Percentiles rank a stretch among this genome's conserved stretches.
Conservation (phyloP, 2,888 invertebrate genomes). For the Brenthis ino region DNA sequence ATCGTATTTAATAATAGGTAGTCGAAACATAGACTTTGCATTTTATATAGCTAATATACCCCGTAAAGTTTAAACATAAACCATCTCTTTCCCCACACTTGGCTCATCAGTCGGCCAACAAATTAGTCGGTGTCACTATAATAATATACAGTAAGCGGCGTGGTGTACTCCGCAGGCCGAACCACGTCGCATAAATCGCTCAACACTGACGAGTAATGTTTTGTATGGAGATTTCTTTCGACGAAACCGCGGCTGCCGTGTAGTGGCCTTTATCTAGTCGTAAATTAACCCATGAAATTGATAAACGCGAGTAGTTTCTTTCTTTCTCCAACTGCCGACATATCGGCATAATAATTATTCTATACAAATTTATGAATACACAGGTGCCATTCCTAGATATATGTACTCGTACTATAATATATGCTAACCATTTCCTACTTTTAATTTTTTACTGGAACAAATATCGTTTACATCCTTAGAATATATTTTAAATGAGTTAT, state of each 20-base stretch:
- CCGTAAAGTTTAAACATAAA: constrained; percentile 63
- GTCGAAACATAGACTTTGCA: constrained; percentile 39
- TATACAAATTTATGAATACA: constrained; percentile 40
- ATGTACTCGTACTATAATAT: neutral
- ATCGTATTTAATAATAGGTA: neutral
- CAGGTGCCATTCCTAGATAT: constrained; percentile 20
- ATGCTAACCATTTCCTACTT: neutral
- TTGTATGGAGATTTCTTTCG: constrained; percentile 83
- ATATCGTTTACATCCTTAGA: too few species aligned
- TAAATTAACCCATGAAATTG: constrained; percentile 76
- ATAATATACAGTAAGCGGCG: constrained; percentile 79
- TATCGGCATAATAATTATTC: constrained; percentile 45
- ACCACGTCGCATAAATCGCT: constrained; percentile 78
- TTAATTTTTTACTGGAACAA: too few species aligned
- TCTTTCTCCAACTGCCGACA: constrained; percentile 42
- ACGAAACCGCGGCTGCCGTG: constrained; percentile 66
- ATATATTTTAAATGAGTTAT: too few species aligned
- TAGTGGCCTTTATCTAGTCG: constrained; percentile 77
- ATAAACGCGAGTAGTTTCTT: constrained; percentile 55
- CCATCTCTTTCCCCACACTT: constrained; percentile 71
- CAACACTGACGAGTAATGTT: constrained; percentile 78
- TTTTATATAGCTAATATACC: constrained; percentile 60
- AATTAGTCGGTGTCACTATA: constrained; percentile 81
- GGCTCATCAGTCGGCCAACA: constrained; percentile 79
- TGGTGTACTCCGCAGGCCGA: constrained; percentile 62